Percentiles rank a stretch among this genome's conserved stretches.
Conservation (phyloP, 2,113 vertebrate genomes). For the human region GRCh38 chr7:73922001-73922500, state of each 20-base stretch:
- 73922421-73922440: conserved; percentile 53
- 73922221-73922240: conserved; percentile 46
- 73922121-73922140: conserved; percentile 58
- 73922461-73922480: conserved; percentile 49
- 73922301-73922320: background rate
- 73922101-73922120: conserved; percentile 64
- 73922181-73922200: conserved; percentile 56
- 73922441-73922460: background rate
- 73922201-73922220: conserved; percentile 66
- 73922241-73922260: conserved; percentile 7
- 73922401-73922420: conserved; percentile 46
- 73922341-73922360: background rate
- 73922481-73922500: background rate
- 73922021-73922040: background rate
- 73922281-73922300: conserved; percentile 56
- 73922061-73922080: background rate
- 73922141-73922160: conserved; percentile 38
- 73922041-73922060: background rate
- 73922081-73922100: conserved; percentile 64
- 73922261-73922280: background rate
- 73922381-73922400: conserved; percentile 18
- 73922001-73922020: background rate
- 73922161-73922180: conserved; percentile 35
- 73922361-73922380: background rate
- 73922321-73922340: background rate